A percentile compares a stretch with the other conserved stretches of the same genome.
Evolutionary conservation across 2,113 vertebrate genomes (phyloP).

Genomic region (Tachuris rubrigastra): DNA sequence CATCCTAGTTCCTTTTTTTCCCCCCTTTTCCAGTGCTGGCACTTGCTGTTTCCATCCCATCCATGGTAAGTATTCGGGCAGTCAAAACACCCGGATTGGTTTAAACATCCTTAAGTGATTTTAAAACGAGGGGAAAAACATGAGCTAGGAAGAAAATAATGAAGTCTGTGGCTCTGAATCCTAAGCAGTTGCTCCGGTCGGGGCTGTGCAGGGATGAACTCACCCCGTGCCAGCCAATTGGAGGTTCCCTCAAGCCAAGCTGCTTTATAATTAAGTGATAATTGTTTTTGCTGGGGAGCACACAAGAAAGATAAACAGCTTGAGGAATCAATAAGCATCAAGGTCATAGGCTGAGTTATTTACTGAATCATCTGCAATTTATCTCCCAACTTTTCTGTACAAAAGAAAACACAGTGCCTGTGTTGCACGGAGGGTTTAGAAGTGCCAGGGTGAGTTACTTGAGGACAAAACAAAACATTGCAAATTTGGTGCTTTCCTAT

Average conservation of each 20-base stretch:
- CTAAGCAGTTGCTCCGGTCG: slow-evolving; percentile 63
- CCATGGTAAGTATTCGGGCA: not conserved
- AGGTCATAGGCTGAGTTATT: slow-evolving; percentile 81
- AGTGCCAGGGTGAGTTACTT: not conserved
- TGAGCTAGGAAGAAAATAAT: slow-evolving; percentile 65
- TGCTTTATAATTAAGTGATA: slow-evolving; percentile 84
- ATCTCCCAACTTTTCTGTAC: slow-evolving; percentile 67
- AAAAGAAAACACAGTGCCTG: slow-evolving; percentile 30
- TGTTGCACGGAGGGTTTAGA: slow-evolving; percentile 22
- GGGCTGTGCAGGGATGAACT: slow-evolving; percentile 70
- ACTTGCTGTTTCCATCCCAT: not conserved
- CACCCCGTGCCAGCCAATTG: slow-evolving; percentile 66
- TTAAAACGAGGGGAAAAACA: slow-evolving; percentile 61
- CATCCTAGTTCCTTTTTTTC: not conserved
- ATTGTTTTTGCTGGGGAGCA: slow-evolving; percentile 77
- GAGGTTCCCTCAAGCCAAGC: slow-evolving; percentile 71
- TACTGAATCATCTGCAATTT: slow-evolving; percentile 75
- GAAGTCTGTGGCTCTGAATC: slow-evolving; percentile 72
- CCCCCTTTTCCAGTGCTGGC: not conserved
- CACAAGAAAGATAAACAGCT: slow-evolving; percentile 80
- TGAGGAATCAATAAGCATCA: slow-evolving; percentile 80
- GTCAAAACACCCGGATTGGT: not conserved
- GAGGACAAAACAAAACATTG: not conserved
- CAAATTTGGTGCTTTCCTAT: not conserved
- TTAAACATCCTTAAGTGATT: slow-evolving; percentile 64